Base-by-base conservation (phyloP, 1,140 invertebrate species). In the Gryon sp. region DNA sequence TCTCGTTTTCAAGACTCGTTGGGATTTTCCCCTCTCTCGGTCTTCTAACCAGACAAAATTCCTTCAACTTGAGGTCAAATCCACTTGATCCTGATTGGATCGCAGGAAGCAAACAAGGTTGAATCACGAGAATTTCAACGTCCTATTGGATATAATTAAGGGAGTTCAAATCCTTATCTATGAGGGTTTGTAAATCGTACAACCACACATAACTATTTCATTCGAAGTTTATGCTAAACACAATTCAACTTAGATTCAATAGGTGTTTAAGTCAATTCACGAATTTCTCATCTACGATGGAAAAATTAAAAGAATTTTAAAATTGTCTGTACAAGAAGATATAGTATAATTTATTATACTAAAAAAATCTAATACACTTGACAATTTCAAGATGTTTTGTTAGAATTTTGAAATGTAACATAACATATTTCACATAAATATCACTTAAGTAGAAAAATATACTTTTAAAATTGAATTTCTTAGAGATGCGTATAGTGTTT, bases 51-150 rank as follows among this genome's bases (percentile, higher is more conserved):
- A 46, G 50, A 57, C 50, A 38, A 20, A 32, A 46, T 38, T 66
- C 40, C 63, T 55, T 57, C 30, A 68, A 55, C 48, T 46, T 4
- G 38, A 55, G 41, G 63, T 68, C 30, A 46, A 48, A 68, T 68
- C 50, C 41, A 68, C 50, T 68, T 68, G 63, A 68, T 68, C 40
- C 40, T 68, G 63, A 68, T 68, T 68, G 50, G 30, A 55, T 68
- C 40, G 52, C 19, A 34, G 36, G 52, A 46, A 30, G 50, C 41
- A 68, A 68, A 46, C 63, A 57, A 55, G 24, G 48, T 28, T 45
- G 28, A 66, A 46, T 45, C 40, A 55, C 36, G 15, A 45, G 40
- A 18, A 46, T 55, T 63, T 66, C 38, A 45, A 55, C 38, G 34
- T 66, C 38, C 24, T 41, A 22, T 40, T 28, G 36, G 45, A n/a